These are phyloP conservation scores for Flexamia atlantica DNA, from an alignment of 2,888 invertebrate species.

Conservation along the genomic window DNA sequence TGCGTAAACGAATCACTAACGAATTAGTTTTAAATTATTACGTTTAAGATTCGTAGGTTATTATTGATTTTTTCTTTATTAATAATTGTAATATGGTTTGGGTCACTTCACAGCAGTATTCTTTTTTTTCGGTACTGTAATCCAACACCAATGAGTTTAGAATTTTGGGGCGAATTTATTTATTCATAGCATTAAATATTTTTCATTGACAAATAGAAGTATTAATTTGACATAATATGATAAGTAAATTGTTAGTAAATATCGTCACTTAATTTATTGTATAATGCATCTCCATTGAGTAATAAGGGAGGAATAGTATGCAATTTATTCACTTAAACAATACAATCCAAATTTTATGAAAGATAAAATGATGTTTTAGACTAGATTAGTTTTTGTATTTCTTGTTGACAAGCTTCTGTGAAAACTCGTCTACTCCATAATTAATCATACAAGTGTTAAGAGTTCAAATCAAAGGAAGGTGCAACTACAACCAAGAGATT, in stretches of 20 bases:
- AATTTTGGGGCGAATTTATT: background rate
- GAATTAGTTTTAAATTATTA: slow-evolving; percentile 41
- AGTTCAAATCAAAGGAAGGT: too few relatives aligned
- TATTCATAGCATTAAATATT: background rate
- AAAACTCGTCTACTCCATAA: too few relatives aligned
- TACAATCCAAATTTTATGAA: too few relatives aligned
- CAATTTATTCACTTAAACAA: background rate
- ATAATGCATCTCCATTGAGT: background rate
- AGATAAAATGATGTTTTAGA: too few relatives aligned
- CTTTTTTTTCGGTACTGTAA: background rate
- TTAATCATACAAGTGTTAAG: too few relatives aligned
- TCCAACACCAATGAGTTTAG: slow-evolving; percentile 16
- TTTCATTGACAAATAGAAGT: background rate
- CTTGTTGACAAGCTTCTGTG: too few relatives aligned
- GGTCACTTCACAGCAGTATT: slow-evolving; percentile 15
- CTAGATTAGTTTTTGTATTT: too few relatives aligned
- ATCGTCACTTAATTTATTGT: slow-evolving; percentile 10
- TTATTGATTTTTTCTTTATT: background rate
- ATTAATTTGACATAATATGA: background rate
- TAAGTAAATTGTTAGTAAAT: background rate
- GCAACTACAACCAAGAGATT: too few relatives aligned
- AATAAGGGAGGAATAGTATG: background rate
- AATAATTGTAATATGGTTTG: background rate
- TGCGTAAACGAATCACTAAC: slow-evolving; percentile 52
- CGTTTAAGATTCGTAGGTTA: background rate